These are phyloP conservation scores for Brachyopa scutellaris DNA, from an alignment of 2,888 invertebrate genomes.

Conservation along the genomic window DNA sequence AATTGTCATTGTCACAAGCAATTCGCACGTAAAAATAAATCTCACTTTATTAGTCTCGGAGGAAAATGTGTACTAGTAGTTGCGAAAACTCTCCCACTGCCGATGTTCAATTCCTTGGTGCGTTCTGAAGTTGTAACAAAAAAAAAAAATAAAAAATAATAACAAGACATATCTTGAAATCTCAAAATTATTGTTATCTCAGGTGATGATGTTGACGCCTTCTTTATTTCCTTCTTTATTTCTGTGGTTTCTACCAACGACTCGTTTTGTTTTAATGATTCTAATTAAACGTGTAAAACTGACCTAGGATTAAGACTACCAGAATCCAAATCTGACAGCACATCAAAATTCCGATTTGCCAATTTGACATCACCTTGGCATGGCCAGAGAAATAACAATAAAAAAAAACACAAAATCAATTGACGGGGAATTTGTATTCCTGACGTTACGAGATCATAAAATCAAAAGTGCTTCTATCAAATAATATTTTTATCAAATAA, in stretches of 20 bases:
- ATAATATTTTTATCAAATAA: no score
- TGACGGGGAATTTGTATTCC: not conserved
- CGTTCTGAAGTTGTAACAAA: constrained; percentile 8
- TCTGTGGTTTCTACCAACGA: no score
- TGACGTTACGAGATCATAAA: not conserved
- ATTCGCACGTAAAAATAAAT: constrained; percentile 12
- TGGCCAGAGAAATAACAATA: no score
- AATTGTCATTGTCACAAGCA: constrained; percentile 10
- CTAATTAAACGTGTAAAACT: no score
- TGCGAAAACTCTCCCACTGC: not conserved
- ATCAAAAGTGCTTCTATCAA: not conserved
- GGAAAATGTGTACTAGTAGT: not conserved
- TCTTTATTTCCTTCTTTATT: not conserved
- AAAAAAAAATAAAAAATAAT: not conserved
- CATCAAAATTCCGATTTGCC: constrained; percentile 8
- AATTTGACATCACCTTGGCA: no score
- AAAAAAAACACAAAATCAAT: no score
- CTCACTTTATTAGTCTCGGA: not conserved
- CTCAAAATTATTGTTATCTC: no score
- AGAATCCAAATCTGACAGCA: no score
- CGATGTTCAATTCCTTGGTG: not conserved
- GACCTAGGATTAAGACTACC: constrained; percentile 16
- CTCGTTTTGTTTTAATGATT: no score
- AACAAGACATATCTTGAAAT: no score
- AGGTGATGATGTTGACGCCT: constrained; percentile 7